Evolutionary conservation across 1,140 invertebrate genomes (phyloP).

Genomic region (Melipona quadrifasciata): DNA sequence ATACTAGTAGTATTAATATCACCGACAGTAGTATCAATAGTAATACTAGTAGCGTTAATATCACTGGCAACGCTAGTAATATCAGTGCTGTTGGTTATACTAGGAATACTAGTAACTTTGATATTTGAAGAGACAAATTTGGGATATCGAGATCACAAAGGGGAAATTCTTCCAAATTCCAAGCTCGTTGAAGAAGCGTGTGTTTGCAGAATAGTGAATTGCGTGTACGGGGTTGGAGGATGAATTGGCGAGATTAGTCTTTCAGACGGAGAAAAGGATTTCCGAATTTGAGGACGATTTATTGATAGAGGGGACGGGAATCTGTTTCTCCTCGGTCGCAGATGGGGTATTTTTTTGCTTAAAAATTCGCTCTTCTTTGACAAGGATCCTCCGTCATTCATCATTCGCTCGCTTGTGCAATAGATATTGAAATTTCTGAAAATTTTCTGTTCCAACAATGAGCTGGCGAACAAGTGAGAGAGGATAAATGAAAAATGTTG

Average conservation of each 20-base stretch:
- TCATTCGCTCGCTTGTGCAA: background rate
- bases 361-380: background rate
- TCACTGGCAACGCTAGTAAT: too few species aligned
- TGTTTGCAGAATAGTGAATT: background rate
- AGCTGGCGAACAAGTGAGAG: too few species aligned
- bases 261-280: slow-evolving; percentile 5
- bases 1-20: too few species aligned
- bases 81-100: too few species aligned
- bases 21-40: too few species aligned
- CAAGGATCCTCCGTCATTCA: too few species aligned
- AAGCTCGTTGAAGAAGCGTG: background rate
- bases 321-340: background rate
- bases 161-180: background rate
- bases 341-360: background rate
- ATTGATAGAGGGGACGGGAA: background rate
- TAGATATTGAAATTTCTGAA: background rate
- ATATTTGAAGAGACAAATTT: background rate
- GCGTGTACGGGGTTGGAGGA: background rate
- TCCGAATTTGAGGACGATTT: background rate
- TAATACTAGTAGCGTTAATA: too few species aligned
- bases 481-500: too few species aligned
- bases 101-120: too few species aligned
- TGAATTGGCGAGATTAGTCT: background rate
- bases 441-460: too few species aligned
- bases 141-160: background rate